Evolutionary conservation across 2,113 vertebrate genomes (phyloP).

Genomic region (Brienomyrus longianalis): DNA sequence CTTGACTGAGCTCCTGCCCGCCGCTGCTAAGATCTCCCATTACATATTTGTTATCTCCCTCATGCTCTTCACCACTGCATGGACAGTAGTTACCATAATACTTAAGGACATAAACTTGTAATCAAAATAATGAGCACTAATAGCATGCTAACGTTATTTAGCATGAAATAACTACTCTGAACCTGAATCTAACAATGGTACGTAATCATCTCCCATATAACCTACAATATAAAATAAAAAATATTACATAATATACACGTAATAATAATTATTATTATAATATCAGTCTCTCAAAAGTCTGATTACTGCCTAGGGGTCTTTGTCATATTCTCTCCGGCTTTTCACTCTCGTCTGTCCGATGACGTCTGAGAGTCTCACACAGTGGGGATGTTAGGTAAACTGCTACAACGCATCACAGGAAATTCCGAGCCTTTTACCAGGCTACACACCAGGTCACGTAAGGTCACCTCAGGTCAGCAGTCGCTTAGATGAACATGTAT

Average conservation of each 20-base stretch:
- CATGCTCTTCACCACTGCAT: background rate
- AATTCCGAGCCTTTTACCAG: background rate
- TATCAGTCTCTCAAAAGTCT: background rate
- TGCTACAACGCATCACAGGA: background rate
- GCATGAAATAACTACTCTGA: background rate
- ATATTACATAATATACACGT: background rate
- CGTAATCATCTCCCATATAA: background rate
- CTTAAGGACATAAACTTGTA: background rate
- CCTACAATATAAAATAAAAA: background rate
- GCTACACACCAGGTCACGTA: slow-evolving; percentile 23
- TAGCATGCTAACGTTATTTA: background rate
- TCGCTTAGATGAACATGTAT: background rate
- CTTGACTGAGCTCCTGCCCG: background rate
- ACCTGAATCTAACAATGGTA: background rate
- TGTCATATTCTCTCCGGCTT: background rate
- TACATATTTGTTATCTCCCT: background rate
- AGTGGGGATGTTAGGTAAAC: background rate
- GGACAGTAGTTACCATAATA: background rate
- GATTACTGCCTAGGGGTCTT: background rate
- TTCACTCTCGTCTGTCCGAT: background rate
- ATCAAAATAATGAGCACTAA: background rate
- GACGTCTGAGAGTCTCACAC: background rate
- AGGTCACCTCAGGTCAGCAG: background rate
- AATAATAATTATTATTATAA: background rate
- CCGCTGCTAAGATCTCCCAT: background rate